Percentiles rank a stretch among this genome's conserved stretches.
These are phyloP conservation scores for Brachyalestes nurse DNA, from an alignment of 2,797 vertebrate species.

Conservation along the genomic window DNA sequence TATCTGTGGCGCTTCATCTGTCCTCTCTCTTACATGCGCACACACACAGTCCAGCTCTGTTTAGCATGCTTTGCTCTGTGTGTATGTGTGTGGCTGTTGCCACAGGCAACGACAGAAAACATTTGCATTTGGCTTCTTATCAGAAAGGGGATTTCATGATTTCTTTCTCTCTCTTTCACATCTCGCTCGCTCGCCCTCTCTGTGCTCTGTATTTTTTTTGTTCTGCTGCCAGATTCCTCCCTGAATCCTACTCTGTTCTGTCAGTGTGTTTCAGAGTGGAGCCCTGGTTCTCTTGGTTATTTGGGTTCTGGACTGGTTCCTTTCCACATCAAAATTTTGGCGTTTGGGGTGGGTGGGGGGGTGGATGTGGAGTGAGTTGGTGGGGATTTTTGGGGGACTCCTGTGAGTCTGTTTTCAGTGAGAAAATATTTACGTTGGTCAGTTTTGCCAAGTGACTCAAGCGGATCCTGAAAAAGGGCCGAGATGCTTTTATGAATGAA, in stretches of 20 bases:
- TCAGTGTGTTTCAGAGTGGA: conserved; percentile 54
- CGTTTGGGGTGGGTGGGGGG: conserved; percentile 24
- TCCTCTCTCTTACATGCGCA: no score
- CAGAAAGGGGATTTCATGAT: conserved; percentile 32
- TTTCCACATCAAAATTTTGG: conserved; percentile 27
- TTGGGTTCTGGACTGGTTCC: conserved; percentile 31
- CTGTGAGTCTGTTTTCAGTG: not conserved
- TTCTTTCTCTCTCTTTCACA: not conserved
- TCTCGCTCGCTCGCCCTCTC: not conserved
- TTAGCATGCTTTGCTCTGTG: no score
- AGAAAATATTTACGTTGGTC: not conserved
- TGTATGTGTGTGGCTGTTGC: conserved; percentile 41
- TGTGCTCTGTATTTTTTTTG: not conserved
- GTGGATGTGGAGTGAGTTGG: no score
- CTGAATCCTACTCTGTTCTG: conserved; percentile 25
- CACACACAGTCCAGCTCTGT: no score
- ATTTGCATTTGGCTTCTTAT: conserved; percentile 50
- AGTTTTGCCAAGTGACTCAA: not conserved
- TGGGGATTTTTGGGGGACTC: no score
- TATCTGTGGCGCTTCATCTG: not conserved
- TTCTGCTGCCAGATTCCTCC: not conserved
- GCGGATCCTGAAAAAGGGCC: not conserved
- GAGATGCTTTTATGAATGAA: not conserved
- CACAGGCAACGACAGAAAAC: conserved; percentile 44
- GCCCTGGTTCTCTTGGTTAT: no score